Evolutionary conservation across 2,888 invertebrate genomes (phyloP), one percentile per base, ranked within the genome.

Genomic region (Amiota communis): DNA sequence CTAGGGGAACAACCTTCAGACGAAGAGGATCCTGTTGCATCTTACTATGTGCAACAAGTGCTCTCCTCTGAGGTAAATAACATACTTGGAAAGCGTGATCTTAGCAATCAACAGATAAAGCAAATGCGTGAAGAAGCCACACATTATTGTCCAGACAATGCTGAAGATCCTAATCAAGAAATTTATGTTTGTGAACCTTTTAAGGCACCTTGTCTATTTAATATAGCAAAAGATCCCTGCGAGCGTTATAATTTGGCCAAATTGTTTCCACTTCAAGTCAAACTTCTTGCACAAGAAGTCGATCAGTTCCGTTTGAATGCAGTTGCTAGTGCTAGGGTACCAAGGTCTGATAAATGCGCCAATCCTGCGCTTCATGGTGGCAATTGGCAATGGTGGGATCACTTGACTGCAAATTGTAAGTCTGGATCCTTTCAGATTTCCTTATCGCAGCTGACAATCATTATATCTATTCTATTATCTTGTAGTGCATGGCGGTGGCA

Each of bases 361-460:
- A 89, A 93, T 89, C 93, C 93, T 0, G 81, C 79, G 0, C 81
- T 89, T 10, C 92, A 91, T 89, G 91, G 91, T 73, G 89, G 90
- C 72, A 91, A 91, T 0, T 93, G 93, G 93, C 90, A 91, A 11
- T 91, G 91, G 86, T 93, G 93, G 93, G 82, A 81, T 49, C 57
- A 57, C 13, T 57, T 57, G 1, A 57, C 10, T 13, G 8, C 57
- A 10, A 57, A 17, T 17, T 57, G 15, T 15, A 17, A 17, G 57
- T 57, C 57, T 11, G 9, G 8, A 17, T n/a, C 57, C 4, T 20
- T 10, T 17, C 2, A 17, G 10, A 2, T 17, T n/a, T 17, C 20
- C 9, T 15, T 57, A 57, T 57, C 57, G 10, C n/a, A 57, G 57
- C 57, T 57, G 17, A 1, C 17, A 8, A 57, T 57, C 9, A 15